Percentiles rank a stretch among this genome's conserved stretches.
Evolutionary conservation across 1,140 invertebrate genomes (phyloP).

Genomic region (Psilanteris sp.): DNA sequence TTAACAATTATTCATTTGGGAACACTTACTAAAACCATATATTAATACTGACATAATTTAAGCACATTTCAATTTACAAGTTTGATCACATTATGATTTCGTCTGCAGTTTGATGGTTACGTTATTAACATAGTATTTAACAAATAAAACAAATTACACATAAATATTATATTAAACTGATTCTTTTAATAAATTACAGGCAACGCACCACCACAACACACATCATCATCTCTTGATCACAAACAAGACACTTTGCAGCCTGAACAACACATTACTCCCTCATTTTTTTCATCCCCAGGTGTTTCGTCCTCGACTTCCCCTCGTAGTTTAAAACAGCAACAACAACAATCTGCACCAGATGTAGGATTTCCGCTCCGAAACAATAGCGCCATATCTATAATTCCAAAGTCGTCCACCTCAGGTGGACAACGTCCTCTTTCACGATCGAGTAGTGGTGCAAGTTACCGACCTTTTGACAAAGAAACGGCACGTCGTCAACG

Average conservation of each 20-base stretch:
- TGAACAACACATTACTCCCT: neutral
- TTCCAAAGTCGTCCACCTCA: conserved; percentile 80
- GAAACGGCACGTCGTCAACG: conserved; percentile 72
- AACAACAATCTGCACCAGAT: conserved; percentile 72
- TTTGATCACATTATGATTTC: too few species aligned
- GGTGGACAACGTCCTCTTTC: conserved; percentile 67
- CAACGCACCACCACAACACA: neutral
- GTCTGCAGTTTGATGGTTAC: too few species aligned
- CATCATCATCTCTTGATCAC: neutral
- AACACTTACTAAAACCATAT: too few species aligned
- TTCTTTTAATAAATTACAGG: too few species aligned
- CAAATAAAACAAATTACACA: too few species aligned
- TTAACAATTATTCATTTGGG: too few species aligned
- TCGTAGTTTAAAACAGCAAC: conserved; percentile 75
- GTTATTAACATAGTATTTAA: too few species aligned
- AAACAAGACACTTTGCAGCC: neutral
- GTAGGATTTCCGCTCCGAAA: conserved; percentile 82
- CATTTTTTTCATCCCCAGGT: neutral
- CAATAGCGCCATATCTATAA: conserved; percentile 85
- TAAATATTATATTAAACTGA: too few species aligned
- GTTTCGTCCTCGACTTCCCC: conserved; percentile 69
- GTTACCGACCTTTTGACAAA: conserved; percentile 75
- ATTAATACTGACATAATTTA: too few species aligned
- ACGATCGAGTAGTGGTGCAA: conserved; percentile 69
- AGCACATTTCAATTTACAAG: too few species aligned